A percentile compares a stretch with the other conserved stretches of the same genome.
Evolutionary conservation across 2,797 vertebrate species (phyloP).

Genomic region (Poecilia picta): DNA sequence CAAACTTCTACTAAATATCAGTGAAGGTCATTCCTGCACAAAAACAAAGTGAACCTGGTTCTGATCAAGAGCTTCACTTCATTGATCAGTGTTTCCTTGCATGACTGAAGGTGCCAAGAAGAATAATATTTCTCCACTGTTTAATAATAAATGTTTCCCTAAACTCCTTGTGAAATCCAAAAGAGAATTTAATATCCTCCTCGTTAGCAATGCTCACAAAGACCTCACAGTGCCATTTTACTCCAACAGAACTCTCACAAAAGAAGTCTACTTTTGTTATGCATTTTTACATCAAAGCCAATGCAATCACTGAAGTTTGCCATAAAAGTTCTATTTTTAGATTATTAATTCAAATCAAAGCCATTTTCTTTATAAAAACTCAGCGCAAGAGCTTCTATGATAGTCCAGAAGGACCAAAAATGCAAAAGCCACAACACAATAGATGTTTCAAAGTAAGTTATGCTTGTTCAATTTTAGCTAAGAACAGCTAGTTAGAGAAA

Average conservation of each 20-base stretch:
- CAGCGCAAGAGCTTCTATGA: too few species aligned
- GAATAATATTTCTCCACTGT: neutral
- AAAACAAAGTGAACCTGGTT: neutral
- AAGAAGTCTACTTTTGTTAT: neutral
- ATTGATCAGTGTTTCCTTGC: neutral
- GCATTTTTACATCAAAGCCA: neutral
- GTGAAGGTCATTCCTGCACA: neutral
- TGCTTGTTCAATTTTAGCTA: too few species aligned
- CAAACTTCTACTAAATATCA: neutral
- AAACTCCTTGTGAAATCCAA: neutral
- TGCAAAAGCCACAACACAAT: too few species aligned
- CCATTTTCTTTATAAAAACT: neutral
- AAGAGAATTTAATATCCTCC: neutral
- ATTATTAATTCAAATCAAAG: neutral
- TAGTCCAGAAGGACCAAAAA: too few species aligned
- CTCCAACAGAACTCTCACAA: neutral
- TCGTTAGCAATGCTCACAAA: neutral
- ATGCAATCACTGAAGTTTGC: neutral
- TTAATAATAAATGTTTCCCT: neutral
- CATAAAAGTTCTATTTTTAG: neutral
- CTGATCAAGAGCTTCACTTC: neutral
- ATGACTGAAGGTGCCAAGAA: neutral
- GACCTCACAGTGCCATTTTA: neutral
- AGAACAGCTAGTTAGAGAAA: too few species aligned
- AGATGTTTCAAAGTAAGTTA: too few species aligned